These are phyloP conservation scores for Drosophila monieri DNA, from an alignment of 2,888 invertebrate species.

Conservation along the genomic window DNA sequence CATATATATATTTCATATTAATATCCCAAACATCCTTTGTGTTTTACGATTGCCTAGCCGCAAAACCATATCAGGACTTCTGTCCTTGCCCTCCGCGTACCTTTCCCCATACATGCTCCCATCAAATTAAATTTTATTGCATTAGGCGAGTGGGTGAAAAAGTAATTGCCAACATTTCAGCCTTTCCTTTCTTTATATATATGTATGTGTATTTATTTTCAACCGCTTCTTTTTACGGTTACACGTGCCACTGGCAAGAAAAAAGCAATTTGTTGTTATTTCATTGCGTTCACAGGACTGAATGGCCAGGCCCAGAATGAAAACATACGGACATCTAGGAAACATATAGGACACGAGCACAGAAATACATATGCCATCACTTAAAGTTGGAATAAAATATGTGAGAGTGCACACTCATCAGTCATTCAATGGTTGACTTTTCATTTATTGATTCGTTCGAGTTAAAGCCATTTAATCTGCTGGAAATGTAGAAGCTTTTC, in stretches of 20 bases:
- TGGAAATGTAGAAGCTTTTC: neutral
- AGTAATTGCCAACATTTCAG: conserved; percentile 42
- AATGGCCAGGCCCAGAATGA: neutral
- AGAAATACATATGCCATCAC: conserved; percentile 5
- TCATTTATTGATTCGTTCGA: conserved; percentile 20
- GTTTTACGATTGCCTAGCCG: conserved; percentile 59
- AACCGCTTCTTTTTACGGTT: conserved; percentile 41
- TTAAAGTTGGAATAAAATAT: conserved; percentile 28
- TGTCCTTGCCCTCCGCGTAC: conserved; percentile 38
- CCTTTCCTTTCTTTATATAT: conserved; percentile 11
- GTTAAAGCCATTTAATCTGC: conserved; percentile 10
- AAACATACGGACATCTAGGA: neutral
- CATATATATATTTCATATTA: conserved; percentile 44
- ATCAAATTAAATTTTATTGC: conserved; percentile 76
- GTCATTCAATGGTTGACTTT: conserved; percentile 17
- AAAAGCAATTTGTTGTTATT: conserved; percentile 48
- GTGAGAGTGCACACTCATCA: conserved; percentile 21
- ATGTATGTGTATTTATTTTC: conserved; percentile 15
- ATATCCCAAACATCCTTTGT: conserved; percentile 50
- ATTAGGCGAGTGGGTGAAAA: conserved; percentile 62
- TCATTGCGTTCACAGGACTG: conserved; percentile 34
- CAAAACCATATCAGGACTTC: conserved; percentile 42
- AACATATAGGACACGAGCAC: neutral
- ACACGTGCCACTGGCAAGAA: conserved; percentile 33
- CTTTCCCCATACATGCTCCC: conserved; percentile 48